phyloP scores from a whole-genome alignment of 2,888 invertebrate genomes.

The Andrena marginata region DNA sequence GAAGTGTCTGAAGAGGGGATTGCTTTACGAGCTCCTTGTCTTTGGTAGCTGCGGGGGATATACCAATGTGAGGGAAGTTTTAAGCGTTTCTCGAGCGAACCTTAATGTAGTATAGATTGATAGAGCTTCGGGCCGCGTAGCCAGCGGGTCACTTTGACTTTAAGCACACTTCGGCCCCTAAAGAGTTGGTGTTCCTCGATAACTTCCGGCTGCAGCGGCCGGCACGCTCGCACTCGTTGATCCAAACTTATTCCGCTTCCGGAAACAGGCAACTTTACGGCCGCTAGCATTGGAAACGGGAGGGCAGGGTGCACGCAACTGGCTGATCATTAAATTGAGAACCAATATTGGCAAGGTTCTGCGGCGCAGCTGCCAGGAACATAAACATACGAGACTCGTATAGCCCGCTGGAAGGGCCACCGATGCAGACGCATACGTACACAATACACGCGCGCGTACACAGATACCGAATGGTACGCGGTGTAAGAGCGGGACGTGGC shows the following conservation, averaged over 20 bases:
- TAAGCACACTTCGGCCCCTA: not conserved
- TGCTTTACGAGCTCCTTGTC: not conserved
- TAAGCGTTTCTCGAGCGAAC: not conserved
- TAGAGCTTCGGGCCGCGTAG: not conserved
- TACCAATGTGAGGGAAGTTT: not conserved
- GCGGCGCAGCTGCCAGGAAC: constrained; percentile 82
- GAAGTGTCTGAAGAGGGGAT: not conserved
- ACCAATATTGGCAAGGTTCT: constrained; percentile 83
- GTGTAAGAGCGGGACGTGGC: constrained; percentile 74
- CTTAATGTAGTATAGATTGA: not conserved
- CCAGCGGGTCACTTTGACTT: not conserved
- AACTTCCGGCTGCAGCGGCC: not conserved
- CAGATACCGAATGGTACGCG: constrained; percentile 58
- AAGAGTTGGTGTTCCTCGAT: not conserved
- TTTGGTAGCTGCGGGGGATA: not conserved
- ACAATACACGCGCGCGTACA: constrained; percentile 57
- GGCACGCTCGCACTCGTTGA: not conserved
- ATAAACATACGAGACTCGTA: constrained; percentile 81
- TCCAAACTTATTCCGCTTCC: constrained; percentile 32
- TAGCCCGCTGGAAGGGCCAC: constrained; percentile 70
- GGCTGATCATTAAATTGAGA: constrained; percentile 84
- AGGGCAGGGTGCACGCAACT: constrained; percentile 65
- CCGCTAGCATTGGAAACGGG: constrained; percentile 4
- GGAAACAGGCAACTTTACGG: constrained; percentile 37
- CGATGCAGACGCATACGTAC: constrained; percentile 57